These are phyloP conservation scores for Microctenopoma lineatum DNA, from an alignment of 2,797 vertebrate species.

Conservation along the genomic window DNA sequence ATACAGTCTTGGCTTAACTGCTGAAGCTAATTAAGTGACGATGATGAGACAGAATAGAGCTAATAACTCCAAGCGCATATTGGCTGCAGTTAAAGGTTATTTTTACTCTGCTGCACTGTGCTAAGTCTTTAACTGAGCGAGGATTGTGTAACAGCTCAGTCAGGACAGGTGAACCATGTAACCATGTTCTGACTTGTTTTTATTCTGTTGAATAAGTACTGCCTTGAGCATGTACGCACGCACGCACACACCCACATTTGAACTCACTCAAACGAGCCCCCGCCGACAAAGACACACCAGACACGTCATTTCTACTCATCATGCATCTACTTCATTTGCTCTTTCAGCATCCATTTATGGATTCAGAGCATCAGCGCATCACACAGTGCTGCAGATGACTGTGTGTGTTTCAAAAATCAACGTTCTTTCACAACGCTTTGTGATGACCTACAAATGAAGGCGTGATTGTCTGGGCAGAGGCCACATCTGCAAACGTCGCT, in stretches of 20 bases:
- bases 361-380: slow-evolving; percentile 27
- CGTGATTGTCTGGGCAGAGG: slow-evolving; percentile 30
- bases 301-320: slow-evolving; percentile 25
- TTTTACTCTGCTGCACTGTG: slow-evolving; percentile 24
- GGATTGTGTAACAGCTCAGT: slow-evolving; percentile 67
- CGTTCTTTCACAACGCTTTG: slow-evolving; percentile 55
- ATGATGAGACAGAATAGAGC: not conserved
- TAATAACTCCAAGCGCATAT: slow-evolving; percentile 1
- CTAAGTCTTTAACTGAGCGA: slow-evolving; percentile 35
- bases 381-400: slow-evolving; percentile 20
- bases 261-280: slow-evolving; percentile 12
- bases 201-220: slow-evolving; percentile 60
- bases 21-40: not conserved
- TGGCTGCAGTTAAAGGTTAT: not conserved
- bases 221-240: slow-evolving; percentile 58
- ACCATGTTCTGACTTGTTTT: slow-evolving; percentile 72
- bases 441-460: slow-evolving; percentile 28
- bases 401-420: slow-evolving; percentile 45
- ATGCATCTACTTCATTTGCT: slow-evolving; percentile 24
- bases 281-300: slow-evolving; percentile 28
- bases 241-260: slow-evolving; percentile 15
- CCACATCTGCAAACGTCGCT: slow-evolving; percentile 19
- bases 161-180: slow-evolving; percentile 71
- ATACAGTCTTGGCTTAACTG: not conserved
- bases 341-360: slow-evolving; percentile 39